phyloP scores from a whole-genome alignment of 2,113 vertebrate species.

The Catharus minimus region DNA sequence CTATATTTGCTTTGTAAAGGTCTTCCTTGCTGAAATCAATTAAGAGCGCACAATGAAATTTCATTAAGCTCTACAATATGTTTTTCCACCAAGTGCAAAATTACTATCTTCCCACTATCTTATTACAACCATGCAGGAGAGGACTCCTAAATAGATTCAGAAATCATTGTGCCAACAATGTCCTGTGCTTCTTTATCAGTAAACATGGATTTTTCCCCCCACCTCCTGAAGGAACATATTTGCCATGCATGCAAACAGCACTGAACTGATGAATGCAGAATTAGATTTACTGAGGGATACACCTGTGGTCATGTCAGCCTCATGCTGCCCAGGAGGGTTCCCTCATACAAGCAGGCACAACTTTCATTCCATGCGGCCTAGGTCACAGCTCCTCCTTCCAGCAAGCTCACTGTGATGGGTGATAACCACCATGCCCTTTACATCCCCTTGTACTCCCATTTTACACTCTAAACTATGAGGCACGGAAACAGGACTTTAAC shows the following conservation, averaged over 20 bases:
- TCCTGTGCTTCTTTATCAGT: constrained; percentile 10
- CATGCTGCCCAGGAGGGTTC: neutral
- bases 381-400: neutral
- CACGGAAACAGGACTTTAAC: neutral
- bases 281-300: neutral
- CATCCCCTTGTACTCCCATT: neutral
- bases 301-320: neutral
- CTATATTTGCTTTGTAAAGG: constrained; percentile 65
- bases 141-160: neutral
- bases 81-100: constrained; percentile 49
- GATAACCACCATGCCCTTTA: neutral
- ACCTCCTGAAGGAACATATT: neutral
- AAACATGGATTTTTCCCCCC: neutral
- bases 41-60: constrained; percentile 44
- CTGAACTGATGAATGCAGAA: neutral
- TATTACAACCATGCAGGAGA: constrained; percentile 7
- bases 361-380: accelerated
- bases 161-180: neutral
- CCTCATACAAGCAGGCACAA: accelerated
- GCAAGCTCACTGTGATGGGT: neutral
- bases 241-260: neutral
- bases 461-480: neutral
- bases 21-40: constrained; percentile 60
- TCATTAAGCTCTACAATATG: constrained; percentile 48
- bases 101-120: constrained; percentile 28